Percentiles rank a stretch among this genome's conserved stretches.
These are phyloP conservation scores for Conistra vaccinii DNA, from an alignment of 2,888 invertebrate species.

Conservation along the genomic window DNA sequence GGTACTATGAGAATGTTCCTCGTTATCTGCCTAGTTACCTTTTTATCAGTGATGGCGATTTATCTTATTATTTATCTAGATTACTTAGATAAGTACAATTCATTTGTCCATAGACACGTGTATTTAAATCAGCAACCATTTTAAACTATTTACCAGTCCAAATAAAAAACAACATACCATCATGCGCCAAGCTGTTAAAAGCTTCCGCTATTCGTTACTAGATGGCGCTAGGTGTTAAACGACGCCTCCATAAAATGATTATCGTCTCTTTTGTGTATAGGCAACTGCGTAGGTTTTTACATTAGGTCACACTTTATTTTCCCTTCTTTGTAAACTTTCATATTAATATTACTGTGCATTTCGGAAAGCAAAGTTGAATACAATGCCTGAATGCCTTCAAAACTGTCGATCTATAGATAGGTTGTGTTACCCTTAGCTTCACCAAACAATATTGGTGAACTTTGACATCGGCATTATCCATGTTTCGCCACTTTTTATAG, in stretches of 20 bases:
- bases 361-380: conserved; percentile 15
- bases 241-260: conserved; percentile 18
- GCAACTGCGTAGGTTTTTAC: conserved; percentile 17
- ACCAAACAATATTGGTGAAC: conserved; percentile 61
- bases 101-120: background rate
- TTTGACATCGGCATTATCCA: conserved; percentile 65
- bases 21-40: background rate
- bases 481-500: conserved; percentile 56
- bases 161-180: background rate
- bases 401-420: background rate
- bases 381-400: background rate
- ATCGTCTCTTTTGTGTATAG: conserved; percentile 14
- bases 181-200: background rate
- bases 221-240: conserved; percentile 65
- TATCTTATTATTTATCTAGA: conserved; percentile 8
- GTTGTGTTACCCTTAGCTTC: background rate
- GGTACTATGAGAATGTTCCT: background rate
- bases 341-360: conserved; percentile 3
- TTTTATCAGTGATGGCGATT: conserved; percentile 1
- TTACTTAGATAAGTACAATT: background rate
- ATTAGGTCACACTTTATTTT: conserved; percentile 16
- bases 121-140: background rate
- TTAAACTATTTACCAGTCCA: background rate
- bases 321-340: conserved; percentile 9
- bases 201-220: conserved; percentile 44